These are phyloP conservation scores for Heliornis fulica DNA, from an alignment of 2,113 vertebrate species.

Conservation along the genomic window DNA sequence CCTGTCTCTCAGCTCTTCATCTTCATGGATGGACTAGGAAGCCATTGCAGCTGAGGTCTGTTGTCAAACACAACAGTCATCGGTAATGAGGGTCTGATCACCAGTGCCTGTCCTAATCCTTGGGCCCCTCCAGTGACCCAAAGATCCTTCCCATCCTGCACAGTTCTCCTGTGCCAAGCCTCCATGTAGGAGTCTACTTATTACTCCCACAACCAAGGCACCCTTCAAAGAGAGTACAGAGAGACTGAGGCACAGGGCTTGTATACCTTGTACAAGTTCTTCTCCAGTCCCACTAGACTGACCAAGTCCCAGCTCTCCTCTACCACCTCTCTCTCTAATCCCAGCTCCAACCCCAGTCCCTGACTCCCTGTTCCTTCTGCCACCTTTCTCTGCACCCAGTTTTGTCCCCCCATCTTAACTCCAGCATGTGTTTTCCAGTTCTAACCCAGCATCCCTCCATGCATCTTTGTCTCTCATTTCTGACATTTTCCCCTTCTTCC, in stretches of 20 bases:
- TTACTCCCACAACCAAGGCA: not conserved
- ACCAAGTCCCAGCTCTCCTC: not conserved
- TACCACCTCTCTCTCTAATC: not conserved
- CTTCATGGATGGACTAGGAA: not conserved
- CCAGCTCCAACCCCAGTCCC: not conserved
- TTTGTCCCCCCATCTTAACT: not conserved
- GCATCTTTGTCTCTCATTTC: not conserved
- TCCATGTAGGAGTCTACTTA: not conserved
- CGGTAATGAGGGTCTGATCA: not conserved
- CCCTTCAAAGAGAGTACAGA: not conserved
- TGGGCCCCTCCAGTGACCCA: not conserved
- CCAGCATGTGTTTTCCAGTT: not conserved
- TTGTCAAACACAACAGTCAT: not conserved
- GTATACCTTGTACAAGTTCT: not conserved
- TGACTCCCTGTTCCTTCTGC: not conserved
- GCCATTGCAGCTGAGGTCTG: not conserved
- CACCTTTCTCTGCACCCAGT: not conserved
- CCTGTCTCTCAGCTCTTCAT: not conserved
- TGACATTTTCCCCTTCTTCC: not conserved
- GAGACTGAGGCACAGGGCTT: not conserved
- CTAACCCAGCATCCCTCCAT: not conserved
- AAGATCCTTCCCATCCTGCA: not conserved
- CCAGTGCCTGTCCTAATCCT: not conserved
- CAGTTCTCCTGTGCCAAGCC: not conserved
- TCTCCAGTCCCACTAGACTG: not conserved